Evolutionary conservation across 2,888 invertebrate species (phyloP), one percentile per base, ranked within the genome.

Genomic region (Chymomyza fuscimana): DNA sequence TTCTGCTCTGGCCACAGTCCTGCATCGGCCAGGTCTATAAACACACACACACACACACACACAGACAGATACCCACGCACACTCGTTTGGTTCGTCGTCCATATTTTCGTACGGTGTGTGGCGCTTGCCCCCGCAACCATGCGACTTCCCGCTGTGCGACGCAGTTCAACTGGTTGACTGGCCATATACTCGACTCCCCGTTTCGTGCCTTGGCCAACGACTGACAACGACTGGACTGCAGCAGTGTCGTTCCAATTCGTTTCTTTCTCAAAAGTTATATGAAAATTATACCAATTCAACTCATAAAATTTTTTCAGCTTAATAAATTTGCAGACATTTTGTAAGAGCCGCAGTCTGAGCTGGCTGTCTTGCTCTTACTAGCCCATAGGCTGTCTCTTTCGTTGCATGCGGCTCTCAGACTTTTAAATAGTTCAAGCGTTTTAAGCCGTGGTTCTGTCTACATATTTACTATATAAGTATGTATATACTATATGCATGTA

Each of bases 251-350:
- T 80, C 84, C 84, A 77, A 81, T 87, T 86, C 74, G 87, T 71
- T 81, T 86, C 74, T 69, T 76, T 82, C 77, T 76, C 70, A 82
- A 87, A 89, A 88, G 86, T 88, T 90, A 89, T 89, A 88, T 90
- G 89, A 89, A 90, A 89, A 90, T 90, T 90, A 90, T 90, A 86
- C 89, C 86, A 85, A 86, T 87, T 88, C 86, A 80, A 89, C 86
- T 89, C 89, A 89, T 90, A 89, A 89, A 90, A 83, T 84, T 88
- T 86, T 87, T 89, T 80, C 86, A 87, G 86, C 86, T 81, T 81
- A 87, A 89, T 89, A 89, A 87, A 87, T 89, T 86, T 74, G 80
- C 89, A 83, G 86, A 89, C 86, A 87, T 89, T 87, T 87, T 87
- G 86, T 83, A 66, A 66, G 66, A 16, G 4, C 22, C 56, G n/a